Conservation (phyloP, 2,888 invertebrate genomes). For the Perdita meconis region DNA sequence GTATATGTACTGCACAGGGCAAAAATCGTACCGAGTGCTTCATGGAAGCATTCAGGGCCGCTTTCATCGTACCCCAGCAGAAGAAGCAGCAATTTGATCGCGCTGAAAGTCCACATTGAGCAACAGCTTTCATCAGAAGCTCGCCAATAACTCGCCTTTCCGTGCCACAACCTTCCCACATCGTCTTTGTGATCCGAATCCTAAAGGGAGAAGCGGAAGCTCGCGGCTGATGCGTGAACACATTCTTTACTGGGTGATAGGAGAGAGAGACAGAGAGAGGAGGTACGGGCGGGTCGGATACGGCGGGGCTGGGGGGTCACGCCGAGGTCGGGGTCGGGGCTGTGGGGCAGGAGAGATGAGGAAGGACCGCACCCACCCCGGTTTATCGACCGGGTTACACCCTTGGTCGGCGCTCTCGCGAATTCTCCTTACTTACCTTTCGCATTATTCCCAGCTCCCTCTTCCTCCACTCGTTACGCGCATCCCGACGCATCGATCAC, state of each 20-base stretch:
- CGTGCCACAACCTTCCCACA: neutral
- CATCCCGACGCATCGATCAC: conserved; percentile 6
- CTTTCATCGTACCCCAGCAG: no score
- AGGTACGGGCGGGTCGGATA: conserved; percentile 33
- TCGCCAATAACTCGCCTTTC: neutral
- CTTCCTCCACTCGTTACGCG: conserved; percentile 7
- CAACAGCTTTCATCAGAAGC: neutral
- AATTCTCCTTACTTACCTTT: conserved; percentile 72
- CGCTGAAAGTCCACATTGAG: neutral
- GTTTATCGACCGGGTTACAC: conserved; percentile 79
- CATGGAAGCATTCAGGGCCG: no score
- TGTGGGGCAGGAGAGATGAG: conserved; percentile 70
- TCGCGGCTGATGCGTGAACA: conserved; percentile 24
- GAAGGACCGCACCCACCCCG: conserved; percentile 80
- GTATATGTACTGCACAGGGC: no score
- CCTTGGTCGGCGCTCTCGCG: conserved; percentile 71
- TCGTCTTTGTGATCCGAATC: no score
- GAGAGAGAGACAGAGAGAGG: conserved; percentile 1
- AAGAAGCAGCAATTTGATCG: neutral
- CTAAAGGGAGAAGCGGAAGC: neutral
- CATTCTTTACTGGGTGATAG: conserved; percentile 15
- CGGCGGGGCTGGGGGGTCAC: conserved; percentile 47
- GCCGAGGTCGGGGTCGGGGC: conserved; percentile 69
- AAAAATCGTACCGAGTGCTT: no score
- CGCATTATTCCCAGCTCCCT: neutral